phyloP scores from a whole-genome alignment of 2,888 invertebrate species.

The Allacma fusca region DNA sequence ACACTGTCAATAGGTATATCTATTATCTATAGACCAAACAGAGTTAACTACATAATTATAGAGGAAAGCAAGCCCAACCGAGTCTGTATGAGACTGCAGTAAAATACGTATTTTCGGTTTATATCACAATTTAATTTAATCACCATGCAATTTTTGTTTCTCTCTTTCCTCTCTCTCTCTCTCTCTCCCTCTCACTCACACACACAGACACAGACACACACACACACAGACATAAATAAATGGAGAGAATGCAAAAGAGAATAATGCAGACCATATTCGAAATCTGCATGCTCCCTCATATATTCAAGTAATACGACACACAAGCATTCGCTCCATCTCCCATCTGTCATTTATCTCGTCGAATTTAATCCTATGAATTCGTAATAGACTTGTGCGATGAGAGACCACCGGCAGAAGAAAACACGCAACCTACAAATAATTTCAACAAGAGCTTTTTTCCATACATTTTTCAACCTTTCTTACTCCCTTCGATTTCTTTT shows the following conservation, averaged over 20 bases:
- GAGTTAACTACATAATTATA: too few relatives aligned
- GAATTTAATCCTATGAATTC: slow-evolving; percentile 19
- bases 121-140: slow-evolving; percentile 27
- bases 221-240: neutral
- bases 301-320: neutral
- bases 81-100: neutral
- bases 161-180: neutral
- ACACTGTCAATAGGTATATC: too few relatives aligned
- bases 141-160: slow-evolving; percentile 23
- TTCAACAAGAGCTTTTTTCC: slow-evolving; percentile 18
- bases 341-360: slow-evolving; percentile 22
- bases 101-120: neutral
- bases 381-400: slow-evolving; percentile 1
- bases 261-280: neutral
- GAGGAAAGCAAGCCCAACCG: too few relatives aligned
- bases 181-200: neutral
- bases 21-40: too few relatives aligned
- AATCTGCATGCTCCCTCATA: neutral
- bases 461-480: too few relatives aligned
- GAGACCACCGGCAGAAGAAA: neutral
- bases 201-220: too few relatives aligned
- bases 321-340: neutral
- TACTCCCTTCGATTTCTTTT: neutral
- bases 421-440: slow-evolving; percentile 17
- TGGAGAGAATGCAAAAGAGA: neutral